These are phyloP conservation scores for Leptinotarsa undecemlineata DNA, from an alignment of 1,140 invertebrate genomes.

Conservation along the genomic window DNA sequence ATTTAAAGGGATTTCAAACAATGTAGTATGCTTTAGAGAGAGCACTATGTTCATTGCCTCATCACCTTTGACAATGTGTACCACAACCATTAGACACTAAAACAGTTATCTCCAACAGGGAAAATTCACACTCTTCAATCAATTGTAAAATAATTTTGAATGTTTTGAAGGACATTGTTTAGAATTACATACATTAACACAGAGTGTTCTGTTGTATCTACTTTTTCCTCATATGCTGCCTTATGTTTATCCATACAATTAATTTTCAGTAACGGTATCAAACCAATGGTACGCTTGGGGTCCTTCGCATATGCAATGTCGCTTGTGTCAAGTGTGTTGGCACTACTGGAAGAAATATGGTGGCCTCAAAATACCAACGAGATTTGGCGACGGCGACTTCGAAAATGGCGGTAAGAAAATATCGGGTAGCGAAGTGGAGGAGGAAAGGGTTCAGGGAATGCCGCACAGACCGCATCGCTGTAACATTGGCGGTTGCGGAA, in stretches of 20 bases:
- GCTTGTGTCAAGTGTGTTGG: constrained; percentile 93
- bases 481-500: constrained; percentile 85
- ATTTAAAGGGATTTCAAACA: too few relatives aligned
- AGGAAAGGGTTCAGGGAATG: constrained; percentile 58
- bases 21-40: too few relatives aligned
- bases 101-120: too few relatives aligned
- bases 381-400: constrained; percentile 64
- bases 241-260: constrained; percentile 2
- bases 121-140: too few relatives aligned
- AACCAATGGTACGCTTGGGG: constrained; percentile 97
- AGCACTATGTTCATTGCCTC: too few relatives aligned
- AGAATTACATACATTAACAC: too few relatives aligned
- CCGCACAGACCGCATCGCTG: constrained; percentile 84
- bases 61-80: too few relatives aligned
- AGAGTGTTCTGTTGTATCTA: too few relatives aligned
- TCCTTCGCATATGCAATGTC: constrained; percentile 84
- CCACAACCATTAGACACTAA: too few relatives aligned
- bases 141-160: too few relatives aligned
- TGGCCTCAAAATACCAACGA: constrained; percentile 78
- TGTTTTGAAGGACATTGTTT: too few relatives aligned
- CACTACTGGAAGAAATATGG: constrained; percentile 98
- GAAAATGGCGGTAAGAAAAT: constrained; percentile 63
- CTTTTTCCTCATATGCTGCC: background rate
- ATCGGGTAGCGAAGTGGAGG: constrained; percentile 58
- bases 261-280: constrained; percentile 68